Evolutionary conservation across 2,888 invertebrate species (phyloP).

Genomic region (Ariolimax columbianus): DNA sequence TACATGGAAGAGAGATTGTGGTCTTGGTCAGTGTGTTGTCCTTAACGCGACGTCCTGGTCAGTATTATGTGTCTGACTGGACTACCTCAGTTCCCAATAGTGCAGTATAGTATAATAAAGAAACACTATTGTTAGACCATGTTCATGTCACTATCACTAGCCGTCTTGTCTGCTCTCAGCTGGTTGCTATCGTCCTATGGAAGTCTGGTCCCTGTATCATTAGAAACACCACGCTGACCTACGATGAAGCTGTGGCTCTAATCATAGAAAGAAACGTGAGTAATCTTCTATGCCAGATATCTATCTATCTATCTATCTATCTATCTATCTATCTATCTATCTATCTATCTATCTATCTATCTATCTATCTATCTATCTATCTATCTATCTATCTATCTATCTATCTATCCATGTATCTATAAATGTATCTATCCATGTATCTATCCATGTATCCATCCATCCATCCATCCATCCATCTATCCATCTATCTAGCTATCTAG

Average conservation of each 20-base stretch:
- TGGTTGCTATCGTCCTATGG: constrained; percentile 15
- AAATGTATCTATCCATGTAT: no score
- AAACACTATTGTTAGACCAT: neutral
- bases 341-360: neutral
- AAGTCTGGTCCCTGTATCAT: neutral
- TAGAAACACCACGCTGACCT: constrained; percentile 2
- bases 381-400: neutral
- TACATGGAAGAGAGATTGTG: no score
- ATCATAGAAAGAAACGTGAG: constrained; percentile 13
- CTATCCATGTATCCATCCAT: no score
- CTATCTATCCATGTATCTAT: no score
- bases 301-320: neutral
- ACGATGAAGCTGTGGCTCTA: neutral
- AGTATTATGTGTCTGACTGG: neutral
- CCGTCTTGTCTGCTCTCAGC: neutral
- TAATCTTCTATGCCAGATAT: no score
- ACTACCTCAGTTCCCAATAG: neutral
- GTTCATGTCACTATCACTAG: neutral
- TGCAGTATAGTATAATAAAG: neutral
- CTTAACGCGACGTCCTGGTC: neutral
- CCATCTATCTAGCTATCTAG: no score
- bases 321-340: neutral
- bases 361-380: neutral
- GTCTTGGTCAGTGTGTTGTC: neutral
- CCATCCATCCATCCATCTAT: no score